Conservation (phyloP, 92 coral and sea anemone species). For the Parazoanthus atlanticus region DNA sequence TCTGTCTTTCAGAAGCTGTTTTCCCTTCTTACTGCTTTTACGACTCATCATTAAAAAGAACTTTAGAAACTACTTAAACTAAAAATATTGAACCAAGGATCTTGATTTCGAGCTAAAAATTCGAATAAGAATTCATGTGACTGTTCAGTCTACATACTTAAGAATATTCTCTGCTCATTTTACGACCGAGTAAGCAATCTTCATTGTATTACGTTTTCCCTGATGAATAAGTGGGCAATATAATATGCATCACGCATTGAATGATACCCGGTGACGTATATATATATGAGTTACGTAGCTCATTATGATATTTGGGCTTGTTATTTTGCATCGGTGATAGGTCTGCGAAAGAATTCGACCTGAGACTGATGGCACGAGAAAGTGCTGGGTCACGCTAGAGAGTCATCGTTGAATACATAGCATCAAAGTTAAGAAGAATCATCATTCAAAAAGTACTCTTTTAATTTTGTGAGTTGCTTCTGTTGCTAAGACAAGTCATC, state of each 20-base stretch:
- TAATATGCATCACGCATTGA: conserved; percentile 23
- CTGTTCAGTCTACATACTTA: neutral
- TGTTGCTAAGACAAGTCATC: neutral
- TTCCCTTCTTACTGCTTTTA: neutral
- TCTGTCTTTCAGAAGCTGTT: conserved; percentile 1
- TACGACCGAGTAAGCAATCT: conserved; percentile 21
- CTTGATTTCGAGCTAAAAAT: neutral
- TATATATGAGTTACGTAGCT: neutral
- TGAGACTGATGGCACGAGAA: neutral
- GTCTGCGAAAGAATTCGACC: neutral
- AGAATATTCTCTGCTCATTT: conserved; percentile 41
- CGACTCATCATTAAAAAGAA: conserved; percentile 2
- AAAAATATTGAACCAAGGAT: conserved; percentile 9
- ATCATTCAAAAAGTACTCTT: too few relatives aligned
- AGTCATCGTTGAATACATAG: too few relatives aligned
- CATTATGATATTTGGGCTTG: conserved; percentile 22
- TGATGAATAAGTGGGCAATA: conserved; percentile 21
- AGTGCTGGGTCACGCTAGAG: conserved; percentile 28
- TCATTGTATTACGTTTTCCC: conserved; percentile 10
- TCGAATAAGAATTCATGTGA: neutral
- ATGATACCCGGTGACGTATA: conserved; percentile 19
- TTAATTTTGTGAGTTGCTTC: neutral
- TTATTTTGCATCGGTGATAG: neutral
- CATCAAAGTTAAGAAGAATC: neutral
- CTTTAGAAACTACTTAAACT: neutral